Conservation (phyloP, 2,113 vertebrate genomes). For the Laterallus jamaicensis region DNA sequence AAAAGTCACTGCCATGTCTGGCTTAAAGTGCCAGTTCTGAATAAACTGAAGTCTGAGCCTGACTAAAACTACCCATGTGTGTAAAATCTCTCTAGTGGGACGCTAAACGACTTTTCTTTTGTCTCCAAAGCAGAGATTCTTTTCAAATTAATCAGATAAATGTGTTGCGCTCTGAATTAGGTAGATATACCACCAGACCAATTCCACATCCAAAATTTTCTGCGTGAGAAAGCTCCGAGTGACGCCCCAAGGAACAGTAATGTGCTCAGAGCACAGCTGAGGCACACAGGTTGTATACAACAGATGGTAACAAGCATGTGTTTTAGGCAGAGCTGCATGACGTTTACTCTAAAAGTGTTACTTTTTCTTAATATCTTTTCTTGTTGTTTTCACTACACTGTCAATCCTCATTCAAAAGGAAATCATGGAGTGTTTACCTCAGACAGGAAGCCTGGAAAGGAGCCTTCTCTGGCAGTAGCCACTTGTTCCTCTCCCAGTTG, state of each 20-base stretch:
- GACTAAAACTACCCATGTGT: neutral
- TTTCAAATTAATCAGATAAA: neutral
- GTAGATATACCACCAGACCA: neutral
- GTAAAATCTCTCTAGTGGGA: neutral
- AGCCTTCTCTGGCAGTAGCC: neutral
- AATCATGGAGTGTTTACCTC: neutral
- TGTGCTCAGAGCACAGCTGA: constrained; percentile 20
- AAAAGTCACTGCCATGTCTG: neutral
- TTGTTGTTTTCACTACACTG: neutral
- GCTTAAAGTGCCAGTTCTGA: neutral
- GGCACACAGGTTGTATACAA: constrained; percentile 14
- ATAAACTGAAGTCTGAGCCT: neutral
- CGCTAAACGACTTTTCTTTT: neutral
- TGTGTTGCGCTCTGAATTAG: neutral
- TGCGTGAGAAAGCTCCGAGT: constrained; percentile 4
- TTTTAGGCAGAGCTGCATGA: constrained; percentile 26
- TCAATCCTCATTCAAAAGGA: neutral
- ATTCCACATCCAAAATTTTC: neutral
- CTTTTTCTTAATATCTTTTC: constrained; percentile 7
- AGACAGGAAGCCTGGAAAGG: neutral
- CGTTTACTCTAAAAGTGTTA: constrained; percentile 17
- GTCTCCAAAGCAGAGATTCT: neutral
- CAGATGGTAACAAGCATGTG: constrained; percentile 49
- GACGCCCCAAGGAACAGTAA: constrained; percentile 9
- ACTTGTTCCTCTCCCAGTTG: neutral